Evolutionary conservation across 2,888 invertebrate species (phyloP).

Genomic region (Hirtodrosophila alboralis): DNA sequence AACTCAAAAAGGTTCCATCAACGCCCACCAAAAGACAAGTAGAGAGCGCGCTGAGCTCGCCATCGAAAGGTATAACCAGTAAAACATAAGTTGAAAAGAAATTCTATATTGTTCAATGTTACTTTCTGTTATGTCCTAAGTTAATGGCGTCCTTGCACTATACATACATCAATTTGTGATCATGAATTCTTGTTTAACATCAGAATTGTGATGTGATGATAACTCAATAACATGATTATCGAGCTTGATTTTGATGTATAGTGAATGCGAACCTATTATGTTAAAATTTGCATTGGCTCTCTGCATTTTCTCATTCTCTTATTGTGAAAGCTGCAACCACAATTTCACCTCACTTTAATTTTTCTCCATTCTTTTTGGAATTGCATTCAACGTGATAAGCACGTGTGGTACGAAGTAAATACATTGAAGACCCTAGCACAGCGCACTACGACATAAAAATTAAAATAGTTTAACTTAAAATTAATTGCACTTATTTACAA

Average conservation of each 20-base stretch:
- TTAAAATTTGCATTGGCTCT: slow-evolving; percentile 28
- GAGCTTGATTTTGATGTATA: too few species aligned
- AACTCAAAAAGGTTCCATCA: slow-evolving; percentile 49
- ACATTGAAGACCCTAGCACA: slow-evolving; percentile 81
- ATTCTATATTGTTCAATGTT: background rate
- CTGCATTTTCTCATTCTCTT: slow-evolving; percentile 27
- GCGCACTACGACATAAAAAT: slow-evolving; percentile 84
- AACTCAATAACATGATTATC: too few species aligned
- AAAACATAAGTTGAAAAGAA: background rate
- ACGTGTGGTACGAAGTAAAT: slow-evolving; percentile 81
- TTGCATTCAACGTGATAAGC: slow-evolving; percentile 70
- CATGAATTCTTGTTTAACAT: too few species aligned
- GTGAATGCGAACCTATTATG: background rate
- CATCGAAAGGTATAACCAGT: slow-evolving; percentile 57
- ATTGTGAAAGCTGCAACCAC: slow-evolving; percentile 23
- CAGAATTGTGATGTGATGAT: too few species aligned
- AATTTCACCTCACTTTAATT: slow-evolving; percentile 38
- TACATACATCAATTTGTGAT: too few species aligned
- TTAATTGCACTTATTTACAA: slow-evolving; percentile 9
- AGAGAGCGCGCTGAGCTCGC: slow-evolving; percentile 33
- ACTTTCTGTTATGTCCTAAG: background rate
- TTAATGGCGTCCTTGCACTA: background rate
- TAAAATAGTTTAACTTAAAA: slow-evolving; percentile 82
- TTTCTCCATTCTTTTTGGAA: slow-evolving; percentile 58
- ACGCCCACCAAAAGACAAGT: slow-evolving; percentile 44